phyloP scores from a whole-genome alignment of 2,888 invertebrate species.

The Tetragonisca angustula region DNA sequence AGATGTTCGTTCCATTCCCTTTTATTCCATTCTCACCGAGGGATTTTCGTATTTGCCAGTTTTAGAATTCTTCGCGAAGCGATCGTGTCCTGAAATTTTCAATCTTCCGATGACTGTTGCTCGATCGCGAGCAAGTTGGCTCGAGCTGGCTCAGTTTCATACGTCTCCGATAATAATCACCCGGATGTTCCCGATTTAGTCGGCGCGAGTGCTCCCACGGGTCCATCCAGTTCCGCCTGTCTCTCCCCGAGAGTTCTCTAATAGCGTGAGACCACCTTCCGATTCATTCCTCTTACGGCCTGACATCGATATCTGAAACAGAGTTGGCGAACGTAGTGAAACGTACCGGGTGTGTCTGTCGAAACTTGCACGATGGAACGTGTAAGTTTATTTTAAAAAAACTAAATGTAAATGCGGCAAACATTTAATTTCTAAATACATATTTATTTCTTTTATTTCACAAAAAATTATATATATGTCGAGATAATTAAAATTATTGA shows the following conservation, averaged over 20 bases:
- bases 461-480: too few species aligned
- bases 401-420: too few species aligned
- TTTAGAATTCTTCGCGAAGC: background rate
- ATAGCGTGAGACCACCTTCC: constrained; percentile 64
- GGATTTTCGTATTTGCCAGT: background rate
- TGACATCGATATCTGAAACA: constrained; percentile 6
- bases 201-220: constrained; percentile 74
- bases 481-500: too few species aligned
- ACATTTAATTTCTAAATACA: too few species aligned
- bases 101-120: constrained; percentile 36
- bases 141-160: constrained; percentile 50
- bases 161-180: constrained; percentile 78
- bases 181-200: constrained; percentile 75
- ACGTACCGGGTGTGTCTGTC: too few species aligned
- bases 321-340: background rate
- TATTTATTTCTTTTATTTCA: too few species aligned
- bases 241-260: constrained; percentile 67
- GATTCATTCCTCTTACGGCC: constrained; percentile 64
- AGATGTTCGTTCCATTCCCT: background rate
- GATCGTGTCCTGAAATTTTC: constrained; percentile 43
- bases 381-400: too few species aligned
- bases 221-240: constrained; percentile 73
- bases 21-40: background rate
- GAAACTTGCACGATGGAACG: too few species aligned
- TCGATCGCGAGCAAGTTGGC: constrained; percentile 66